Conservation (phyloP, 2,888 invertebrate genomes). For the Drosophila suboccidentalis region DNA sequence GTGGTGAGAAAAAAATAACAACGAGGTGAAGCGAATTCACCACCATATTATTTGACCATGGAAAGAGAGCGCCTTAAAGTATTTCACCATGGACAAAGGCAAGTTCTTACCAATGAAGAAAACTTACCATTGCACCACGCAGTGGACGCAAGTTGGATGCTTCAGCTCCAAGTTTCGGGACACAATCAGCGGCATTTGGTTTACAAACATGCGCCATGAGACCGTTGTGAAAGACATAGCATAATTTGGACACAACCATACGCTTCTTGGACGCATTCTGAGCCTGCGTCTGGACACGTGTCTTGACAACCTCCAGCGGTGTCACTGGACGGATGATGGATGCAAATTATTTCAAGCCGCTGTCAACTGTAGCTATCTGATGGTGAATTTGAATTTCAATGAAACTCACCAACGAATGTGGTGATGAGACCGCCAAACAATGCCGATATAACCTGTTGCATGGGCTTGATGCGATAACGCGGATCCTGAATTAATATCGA, state of each 20-base stretch:
- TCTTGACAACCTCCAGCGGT: slow-evolving; percentile 98
- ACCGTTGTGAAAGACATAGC: slow-evolving; percentile 98
- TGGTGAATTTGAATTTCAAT: background rate
- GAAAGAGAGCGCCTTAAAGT: background rate
- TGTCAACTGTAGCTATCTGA: background rate
- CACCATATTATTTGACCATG: background rate
- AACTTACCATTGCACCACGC: slow-evolving; percentile 89
- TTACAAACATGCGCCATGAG: slow-evolving; percentile 98
- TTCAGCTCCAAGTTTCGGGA: slow-evolving; percentile 64
- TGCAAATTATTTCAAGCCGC: background rate
- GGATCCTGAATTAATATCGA: slow-evolving; percentile 88
- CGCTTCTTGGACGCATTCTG: slow-evolving; percentile 89
- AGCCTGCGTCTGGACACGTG: slow-evolving; percentile 92
- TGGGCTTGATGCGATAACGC: slow-evolving; percentile 87
- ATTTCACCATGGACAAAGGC: background rate
- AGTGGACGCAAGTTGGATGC: slow-evolving; percentile 64
- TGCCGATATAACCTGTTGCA: slow-evolving; percentile 78
- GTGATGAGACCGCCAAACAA: slow-evolving; percentile 93
- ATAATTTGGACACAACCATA: slow-evolving; percentile 91
- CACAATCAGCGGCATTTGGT: slow-evolving; percentile 86
- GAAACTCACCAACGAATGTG: slow-evolving; percentile 91
- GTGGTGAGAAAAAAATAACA: too few species aligned
- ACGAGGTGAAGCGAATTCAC: background rate
- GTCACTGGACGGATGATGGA: slow-evolving; percentile 90
- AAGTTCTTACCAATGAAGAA: background rate